These are phyloP conservation scores for Tapirus indicus DNA, from an alignment of 2,797 vertebrate species.

Conservation along the genomic window DNA sequence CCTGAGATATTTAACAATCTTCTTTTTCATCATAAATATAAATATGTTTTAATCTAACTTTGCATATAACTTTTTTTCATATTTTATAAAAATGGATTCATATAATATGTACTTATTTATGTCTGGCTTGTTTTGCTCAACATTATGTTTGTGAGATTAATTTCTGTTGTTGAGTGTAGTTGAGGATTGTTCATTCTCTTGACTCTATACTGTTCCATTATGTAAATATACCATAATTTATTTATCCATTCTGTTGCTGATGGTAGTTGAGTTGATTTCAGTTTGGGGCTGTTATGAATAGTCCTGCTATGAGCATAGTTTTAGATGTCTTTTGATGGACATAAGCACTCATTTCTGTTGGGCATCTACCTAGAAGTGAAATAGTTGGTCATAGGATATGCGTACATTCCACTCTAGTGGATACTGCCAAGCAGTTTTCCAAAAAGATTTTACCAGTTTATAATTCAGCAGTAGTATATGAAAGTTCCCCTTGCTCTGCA, in stretches of 20 bases:
- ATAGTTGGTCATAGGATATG: background rate
- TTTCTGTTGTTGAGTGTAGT: background rate
- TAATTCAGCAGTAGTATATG: background rate
- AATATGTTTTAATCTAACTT: conserved; percentile 3
- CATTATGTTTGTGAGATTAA: background rate
- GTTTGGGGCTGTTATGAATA: background rate
- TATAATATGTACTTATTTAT: background rate
- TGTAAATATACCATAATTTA: background rate
- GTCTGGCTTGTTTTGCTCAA: background rate
- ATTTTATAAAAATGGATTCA: conserved; percentile 32
- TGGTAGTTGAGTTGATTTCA: background rate
- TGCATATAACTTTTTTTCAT: background rate
- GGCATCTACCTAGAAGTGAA: background rate
- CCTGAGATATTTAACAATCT: background rate
- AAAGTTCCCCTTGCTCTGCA: background rate
- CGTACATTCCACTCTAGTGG: background rate
- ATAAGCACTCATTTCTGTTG: conserved; percentile 16
- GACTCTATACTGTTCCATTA: background rate
- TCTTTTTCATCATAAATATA: conserved; percentile 22
- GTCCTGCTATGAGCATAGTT: background rate
- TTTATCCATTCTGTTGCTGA: background rate
- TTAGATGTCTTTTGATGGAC: background rate
- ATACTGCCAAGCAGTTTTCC: background rate
- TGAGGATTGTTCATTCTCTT: background rate
- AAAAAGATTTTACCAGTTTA: background rate